Percentiles rank a stretch among this genome's conserved stretches.
Evolutionary conservation across 2,888 invertebrate genomes (phyloP).

Genomic region (Apeira syringaria): DNA sequence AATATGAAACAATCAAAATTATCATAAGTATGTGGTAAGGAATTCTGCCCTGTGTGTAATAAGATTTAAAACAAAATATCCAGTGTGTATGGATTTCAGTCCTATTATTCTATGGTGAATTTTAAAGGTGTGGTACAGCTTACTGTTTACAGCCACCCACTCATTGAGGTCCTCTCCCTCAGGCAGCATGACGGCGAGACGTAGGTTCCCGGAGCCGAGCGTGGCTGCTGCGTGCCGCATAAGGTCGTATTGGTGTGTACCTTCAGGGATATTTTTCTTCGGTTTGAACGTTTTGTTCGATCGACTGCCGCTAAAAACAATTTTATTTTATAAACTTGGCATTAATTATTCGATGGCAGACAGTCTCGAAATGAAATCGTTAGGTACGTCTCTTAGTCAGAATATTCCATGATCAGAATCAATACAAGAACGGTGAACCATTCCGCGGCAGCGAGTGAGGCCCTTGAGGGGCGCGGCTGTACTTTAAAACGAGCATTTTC

Average conservation of each 20-base stretch:
- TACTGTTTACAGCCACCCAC: constrained; percentile 99
- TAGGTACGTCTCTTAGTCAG: background rate
- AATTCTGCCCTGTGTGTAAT: too few species aligned
- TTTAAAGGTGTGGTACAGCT: constrained; percentile 62
- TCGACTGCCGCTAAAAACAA: constrained; percentile 88
- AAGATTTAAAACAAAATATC: too few species aligned
- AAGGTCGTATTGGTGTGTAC: constrained; percentile 98
- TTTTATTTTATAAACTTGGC: background rate
- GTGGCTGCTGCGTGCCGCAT: constrained; percentile 99
- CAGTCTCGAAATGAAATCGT: background rate
- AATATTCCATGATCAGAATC: background rate
- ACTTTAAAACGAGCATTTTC: constrained; percentile 21
- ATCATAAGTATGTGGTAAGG: too few species aligned
- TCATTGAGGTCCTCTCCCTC: constrained; percentile 99
- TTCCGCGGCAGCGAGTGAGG: constrained; percentile 5
- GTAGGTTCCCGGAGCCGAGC: constrained; percentile 97
- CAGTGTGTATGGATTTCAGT: too few species aligned
- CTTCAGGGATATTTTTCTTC: constrained; percentile 99
- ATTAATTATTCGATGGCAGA: background rate
- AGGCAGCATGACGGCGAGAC: constrained; percentile 97
- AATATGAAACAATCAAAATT: too few species aligned
- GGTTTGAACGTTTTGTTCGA: constrained; percentile 99
- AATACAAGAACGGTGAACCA: background rate
- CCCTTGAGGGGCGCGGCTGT: constrained; percentile 5
- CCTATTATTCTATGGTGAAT: too few species aligned